Base-by-base conservation (phyloP, 2,113 vertebrate genomes). In the Scomber scombrus region DNA sequence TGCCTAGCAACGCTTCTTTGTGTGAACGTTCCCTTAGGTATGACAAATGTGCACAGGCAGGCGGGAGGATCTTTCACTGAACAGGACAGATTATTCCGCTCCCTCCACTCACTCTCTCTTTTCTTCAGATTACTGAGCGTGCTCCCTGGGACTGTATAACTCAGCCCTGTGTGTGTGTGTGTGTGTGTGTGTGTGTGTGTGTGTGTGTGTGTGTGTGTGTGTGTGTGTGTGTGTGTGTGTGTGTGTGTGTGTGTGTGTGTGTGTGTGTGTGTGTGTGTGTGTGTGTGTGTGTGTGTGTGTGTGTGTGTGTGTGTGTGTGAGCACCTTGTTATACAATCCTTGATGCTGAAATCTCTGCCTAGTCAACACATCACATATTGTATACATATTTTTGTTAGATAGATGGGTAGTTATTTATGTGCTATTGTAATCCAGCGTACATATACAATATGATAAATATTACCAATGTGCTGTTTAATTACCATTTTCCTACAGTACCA, bases 41-140 rank as follows among this genome's bases (percentile, higher is more conserved):
- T 75, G 81, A 88, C 63, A 80, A 82, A 91, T 69, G 58, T 64
- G 68, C 71, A 55, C 15, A 78, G 86, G 63, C 85, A 88, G 81
- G 78, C 31, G 2, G 55, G 77, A 78, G 75, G 26, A 56, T 83
- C 71, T 58, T 67, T 60, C 9, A 14, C 61, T 83, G 80, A 86
- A 79, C 56, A 72, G 50, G 71, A 82, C 70, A 78, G 71, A 88
- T 78, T 85, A 85, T 80, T 91, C 50, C 58, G 63, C 51, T 76
- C 67, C 65, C 11, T 72, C 26, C 57, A 3, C 34, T 80, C 81
- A 43, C 57, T 23, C 55, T 63, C 40, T 62, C 55, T 61, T 49
- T 40, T 46, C 43, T 63, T 71, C 60, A 77, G 67, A 85, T 89
- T 75, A 86, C 54, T 60, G 40, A 50, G 52, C 12, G 3, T 51